Conservation (phyloP, 2,888 invertebrate genomes). For the Synanthedon andrenaeformis region DNA sequence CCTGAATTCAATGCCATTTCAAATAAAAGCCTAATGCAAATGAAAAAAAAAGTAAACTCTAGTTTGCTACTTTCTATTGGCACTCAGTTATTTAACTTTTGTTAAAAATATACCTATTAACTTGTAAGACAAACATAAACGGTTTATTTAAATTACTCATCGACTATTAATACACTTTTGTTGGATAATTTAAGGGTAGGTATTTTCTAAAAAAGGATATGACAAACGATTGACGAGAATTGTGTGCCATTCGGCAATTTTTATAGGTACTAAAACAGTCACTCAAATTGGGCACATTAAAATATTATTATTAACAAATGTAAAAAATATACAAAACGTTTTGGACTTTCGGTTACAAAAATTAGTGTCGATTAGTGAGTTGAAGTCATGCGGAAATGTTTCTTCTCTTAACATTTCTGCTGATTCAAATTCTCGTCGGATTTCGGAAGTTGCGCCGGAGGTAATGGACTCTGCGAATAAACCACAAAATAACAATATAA, state of each 20-base stretch:
- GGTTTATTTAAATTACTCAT: too few relatives aligned
- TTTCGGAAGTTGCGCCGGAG: slow-evolving; percentile 72
- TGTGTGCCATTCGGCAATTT: slow-evolving; percentile 4
- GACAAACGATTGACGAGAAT: slow-evolving; percentile 31
- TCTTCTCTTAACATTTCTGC: slow-evolving; percentile 67
- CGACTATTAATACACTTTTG: too few relatives aligned
- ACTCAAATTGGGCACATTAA: slow-evolving; percentile 27
- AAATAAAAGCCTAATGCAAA: too few relatives aligned
- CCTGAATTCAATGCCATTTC: too few relatives aligned
- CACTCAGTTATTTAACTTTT: too few relatives aligned
- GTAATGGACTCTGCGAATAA: slow-evolving; percentile 76
- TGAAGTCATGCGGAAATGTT: slow-evolving; percentile 10
- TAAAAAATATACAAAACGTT: slow-evolving; percentile 40
- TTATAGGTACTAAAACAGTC: slow-evolving; percentile 16
- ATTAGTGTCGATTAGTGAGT: slow-evolving; percentile 23
- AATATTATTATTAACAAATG: slow-evolving; percentile 22
- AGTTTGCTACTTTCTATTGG: too few relatives aligned
- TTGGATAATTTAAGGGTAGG: too few relatives aligned
- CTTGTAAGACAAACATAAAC: too few relatives aligned
- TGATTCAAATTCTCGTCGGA: slow-evolving; percentile 83
- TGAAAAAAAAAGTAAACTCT: too few relatives aligned
- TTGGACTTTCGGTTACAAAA: slow-evolving; percentile 41
- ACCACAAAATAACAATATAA: slow-evolving; percentile 21
- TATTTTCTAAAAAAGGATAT: slow-evolving; percentile 40
- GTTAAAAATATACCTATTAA: too few relatives aligned